Percentiles rank a stretch among this genome's conserved stretches.
Evolutionary conservation across 2,888 invertebrate genomes (phyloP).

Genomic region (Neoascia interrupta): DNA sequence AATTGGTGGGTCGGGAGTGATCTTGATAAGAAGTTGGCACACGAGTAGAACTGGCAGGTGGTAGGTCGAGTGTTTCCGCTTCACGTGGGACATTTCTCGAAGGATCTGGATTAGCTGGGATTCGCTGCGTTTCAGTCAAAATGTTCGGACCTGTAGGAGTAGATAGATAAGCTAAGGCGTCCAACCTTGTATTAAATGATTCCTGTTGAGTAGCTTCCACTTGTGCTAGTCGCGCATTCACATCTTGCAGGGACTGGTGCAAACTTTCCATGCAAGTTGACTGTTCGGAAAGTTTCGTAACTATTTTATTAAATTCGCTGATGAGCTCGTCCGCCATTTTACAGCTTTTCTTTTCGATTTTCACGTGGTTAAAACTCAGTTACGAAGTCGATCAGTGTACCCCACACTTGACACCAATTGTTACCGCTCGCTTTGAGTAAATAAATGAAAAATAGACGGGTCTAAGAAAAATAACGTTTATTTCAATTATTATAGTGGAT

Average conservation of each 20-base stretch:
- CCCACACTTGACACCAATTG: neutral
- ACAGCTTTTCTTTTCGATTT: neutral
- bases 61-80: no score
- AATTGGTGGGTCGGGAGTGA: neutral
- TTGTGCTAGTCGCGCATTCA: neutral
- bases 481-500: no score
- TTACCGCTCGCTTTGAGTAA: neutral
- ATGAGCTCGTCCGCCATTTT: neutral
- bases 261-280: neutral
- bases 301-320: neutral
- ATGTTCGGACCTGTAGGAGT: neutral
- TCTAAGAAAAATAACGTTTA: no score
- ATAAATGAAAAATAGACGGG: no score
- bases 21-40: no score
- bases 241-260: neutral
- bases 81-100: no score
- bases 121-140: neutral
- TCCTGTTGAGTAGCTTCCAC: constrained; percentile 1
- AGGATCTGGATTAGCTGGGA: no score
- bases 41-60: no score
- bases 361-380: neutral
- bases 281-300: neutral
- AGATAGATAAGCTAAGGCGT: neutral
- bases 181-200: neutral
- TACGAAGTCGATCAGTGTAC: neutral